These are phyloP conservation scores for Murina feae DNA, from an alignment of 2,113 vertebrate species.

Conservation along the genomic window DNA sequence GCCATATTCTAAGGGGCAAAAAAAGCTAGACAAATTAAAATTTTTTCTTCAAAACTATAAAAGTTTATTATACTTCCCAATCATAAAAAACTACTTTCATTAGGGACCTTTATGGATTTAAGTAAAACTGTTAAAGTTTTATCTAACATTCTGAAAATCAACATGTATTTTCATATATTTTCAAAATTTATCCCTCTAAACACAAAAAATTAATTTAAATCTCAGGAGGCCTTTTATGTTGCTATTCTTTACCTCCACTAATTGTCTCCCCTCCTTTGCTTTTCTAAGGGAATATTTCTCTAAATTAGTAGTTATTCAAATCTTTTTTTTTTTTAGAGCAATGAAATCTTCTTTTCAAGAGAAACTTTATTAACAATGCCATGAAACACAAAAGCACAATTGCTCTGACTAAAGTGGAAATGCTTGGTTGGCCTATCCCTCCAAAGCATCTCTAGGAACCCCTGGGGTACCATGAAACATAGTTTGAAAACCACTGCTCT, in stretches of 20 bases:
- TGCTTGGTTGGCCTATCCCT: not conserved
- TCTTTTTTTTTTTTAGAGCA: not conserved
- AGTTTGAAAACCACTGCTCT: not conserved
- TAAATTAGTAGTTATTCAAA: slow-evolving; percentile 21
- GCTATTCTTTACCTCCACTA: not conserved
- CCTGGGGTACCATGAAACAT: not conserved
- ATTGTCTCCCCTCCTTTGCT: not conserved
- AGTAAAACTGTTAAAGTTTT: not conserved
- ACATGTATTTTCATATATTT: not conserved
- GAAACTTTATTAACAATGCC: not conserved
- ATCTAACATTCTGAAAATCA: not conserved
- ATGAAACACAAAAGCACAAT: slow-evolving; percentile 2
- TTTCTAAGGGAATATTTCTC: not conserved
- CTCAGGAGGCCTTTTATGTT: not conserved
- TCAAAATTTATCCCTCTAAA: slow-evolving; percentile 13
- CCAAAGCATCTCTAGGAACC: not conserved
- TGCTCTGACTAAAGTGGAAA: not conserved
- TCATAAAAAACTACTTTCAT: not conserved
- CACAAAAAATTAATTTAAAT: slow-evolving; percentile 16
- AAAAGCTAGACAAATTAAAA: not conserved
- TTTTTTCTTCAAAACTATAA: slow-evolving; percentile 17
- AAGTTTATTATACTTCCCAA: not conserved
- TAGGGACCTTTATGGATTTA: slow-evolving; percentile 11
- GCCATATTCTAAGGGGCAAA: not conserved
- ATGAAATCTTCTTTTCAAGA: not conserved